phyloP scores from a whole-genome alignment of 2,113 vertebrate species.

The Sciurus niger region DNA sequence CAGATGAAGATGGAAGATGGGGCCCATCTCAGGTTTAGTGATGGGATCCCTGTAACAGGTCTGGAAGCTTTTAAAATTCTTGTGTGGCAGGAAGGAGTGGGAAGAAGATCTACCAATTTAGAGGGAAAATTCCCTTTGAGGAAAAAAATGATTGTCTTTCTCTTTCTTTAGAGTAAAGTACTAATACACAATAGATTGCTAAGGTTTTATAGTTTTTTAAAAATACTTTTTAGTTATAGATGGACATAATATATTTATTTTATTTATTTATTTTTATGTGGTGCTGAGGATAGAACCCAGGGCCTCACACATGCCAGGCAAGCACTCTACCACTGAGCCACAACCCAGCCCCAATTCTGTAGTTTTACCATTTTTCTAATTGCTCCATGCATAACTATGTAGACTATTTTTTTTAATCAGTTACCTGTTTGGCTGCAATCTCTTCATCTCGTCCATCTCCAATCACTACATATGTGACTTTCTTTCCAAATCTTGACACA shows the following conservation, averaged over 20 bases:
- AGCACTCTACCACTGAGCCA: too few species aligned
- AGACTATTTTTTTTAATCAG: neutral
- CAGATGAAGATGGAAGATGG: neutral
- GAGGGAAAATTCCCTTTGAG: neutral
- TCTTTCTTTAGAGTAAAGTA: conserved; percentile 16
- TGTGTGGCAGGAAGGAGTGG: neutral
- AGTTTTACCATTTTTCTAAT: neutral
- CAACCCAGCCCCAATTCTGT: neutral
- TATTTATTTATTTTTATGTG: too few species aligned
- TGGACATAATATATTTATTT: too few species aligned
- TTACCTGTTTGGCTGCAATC: conserved; percentile 98
- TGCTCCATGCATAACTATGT: fast-evolving
- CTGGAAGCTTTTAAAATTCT: conserved; percentile 24
- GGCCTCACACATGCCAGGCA: too few species aligned
- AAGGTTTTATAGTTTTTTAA: neutral
- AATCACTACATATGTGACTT: conserved; percentile 98
- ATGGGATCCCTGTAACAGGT: neutral
- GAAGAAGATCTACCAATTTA: neutral
- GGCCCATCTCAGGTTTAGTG: neutral
- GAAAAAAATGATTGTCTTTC: neutral
- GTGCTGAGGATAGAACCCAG: too few species aligned
- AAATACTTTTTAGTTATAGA: too few species aligned
- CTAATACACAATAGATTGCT: neutral
- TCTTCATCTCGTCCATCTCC: conserved; percentile 98
- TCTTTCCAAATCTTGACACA: conserved; percentile 97